Percentiles rank a stretch among this genome's conserved stretches.
Evolutionary conservation across 2,113 vertebrate species (phyloP).

Genomic region (Irena cyanogastra): DNA sequence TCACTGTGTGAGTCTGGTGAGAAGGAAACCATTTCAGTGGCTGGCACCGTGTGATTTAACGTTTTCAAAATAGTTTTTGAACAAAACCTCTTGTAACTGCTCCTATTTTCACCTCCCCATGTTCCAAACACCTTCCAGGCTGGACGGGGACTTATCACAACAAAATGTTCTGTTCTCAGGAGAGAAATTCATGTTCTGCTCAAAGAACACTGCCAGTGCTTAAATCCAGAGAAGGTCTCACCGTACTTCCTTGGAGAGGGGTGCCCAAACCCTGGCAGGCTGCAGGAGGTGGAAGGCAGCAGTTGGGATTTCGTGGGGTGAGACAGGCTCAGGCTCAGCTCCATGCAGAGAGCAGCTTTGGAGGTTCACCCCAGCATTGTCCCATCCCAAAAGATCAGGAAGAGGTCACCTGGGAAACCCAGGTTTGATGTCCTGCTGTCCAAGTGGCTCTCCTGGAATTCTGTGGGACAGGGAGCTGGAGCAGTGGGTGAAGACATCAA

Average conservation of each 20-base stretch:
- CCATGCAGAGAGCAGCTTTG: rapidly evolving
- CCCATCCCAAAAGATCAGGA: neutral
- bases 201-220: neutral
- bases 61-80: neutral
- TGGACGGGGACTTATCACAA: neutral
- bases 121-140: slow-evolving; percentile 5
- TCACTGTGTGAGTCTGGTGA: neutral
- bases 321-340: neutral
- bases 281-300: neutral
- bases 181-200: slow-evolving; percentile 8
- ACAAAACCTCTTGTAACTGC: neutral
- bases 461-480: neutral
- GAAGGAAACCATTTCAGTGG: neutral
- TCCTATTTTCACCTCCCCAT: neutral
- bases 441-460: neutral
- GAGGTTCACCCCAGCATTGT: rapidly evolving
- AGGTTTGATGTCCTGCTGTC: neutral
- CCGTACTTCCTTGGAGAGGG: neutral
- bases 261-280: neutral
- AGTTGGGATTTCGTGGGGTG: neutral
- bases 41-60: neutral
- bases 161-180: neutral
- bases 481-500: rapidly evolving
- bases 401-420: too few relatives aligned
- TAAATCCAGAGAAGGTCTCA: neutral